A percentile compares a stretch with the other conserved stretches of the same genome.
phyloP scores from a whole-genome alignment of 1,140 invertebrate species.

The Hypsibius dujardini region DNA sequence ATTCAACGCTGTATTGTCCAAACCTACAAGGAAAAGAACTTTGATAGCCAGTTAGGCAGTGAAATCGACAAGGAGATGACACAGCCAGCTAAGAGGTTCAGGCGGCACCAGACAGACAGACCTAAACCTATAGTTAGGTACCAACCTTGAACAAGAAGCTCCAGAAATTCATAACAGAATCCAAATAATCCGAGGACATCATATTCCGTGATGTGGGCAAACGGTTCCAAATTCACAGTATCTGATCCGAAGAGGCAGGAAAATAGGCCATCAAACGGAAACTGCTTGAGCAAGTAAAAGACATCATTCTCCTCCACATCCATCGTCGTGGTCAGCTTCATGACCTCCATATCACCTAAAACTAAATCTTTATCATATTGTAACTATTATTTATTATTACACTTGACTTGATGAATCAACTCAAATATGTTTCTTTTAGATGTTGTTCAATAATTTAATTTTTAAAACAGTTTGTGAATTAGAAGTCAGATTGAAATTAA shows the following conservation, averaged over 20 bases:
- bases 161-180: constrained; percentile 14
- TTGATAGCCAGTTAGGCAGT: too few species aligned
- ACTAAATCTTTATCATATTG: too few species aligned
- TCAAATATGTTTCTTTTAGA: too few species aligned
- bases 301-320: constrained; percentile 14
- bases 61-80: too few species aligned
- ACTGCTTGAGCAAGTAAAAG: background rate
- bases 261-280: background rate
- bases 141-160: background rate
- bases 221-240: constrained; percentile 7
- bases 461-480: too few species aligned
- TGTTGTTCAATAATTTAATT: too few species aligned
- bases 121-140: too few species aligned
- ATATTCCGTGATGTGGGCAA: background rate
- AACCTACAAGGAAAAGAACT: background rate
- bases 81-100: too few species aligned
- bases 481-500: too few species aligned
- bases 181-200: constrained; percentile 2
- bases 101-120: too few species aligned
- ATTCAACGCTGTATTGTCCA: background rate
- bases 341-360: background rate
- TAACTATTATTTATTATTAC: too few species aligned
- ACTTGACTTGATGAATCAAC: too few species aligned
- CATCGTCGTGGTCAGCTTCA: background rate
- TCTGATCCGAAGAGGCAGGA: background rate